Evolutionary conservation across 2,113 vertebrate species (phyloP), one percentile per base, ranked within the genome.

Genomic region (Erythrocercus mccallii): DNA sequence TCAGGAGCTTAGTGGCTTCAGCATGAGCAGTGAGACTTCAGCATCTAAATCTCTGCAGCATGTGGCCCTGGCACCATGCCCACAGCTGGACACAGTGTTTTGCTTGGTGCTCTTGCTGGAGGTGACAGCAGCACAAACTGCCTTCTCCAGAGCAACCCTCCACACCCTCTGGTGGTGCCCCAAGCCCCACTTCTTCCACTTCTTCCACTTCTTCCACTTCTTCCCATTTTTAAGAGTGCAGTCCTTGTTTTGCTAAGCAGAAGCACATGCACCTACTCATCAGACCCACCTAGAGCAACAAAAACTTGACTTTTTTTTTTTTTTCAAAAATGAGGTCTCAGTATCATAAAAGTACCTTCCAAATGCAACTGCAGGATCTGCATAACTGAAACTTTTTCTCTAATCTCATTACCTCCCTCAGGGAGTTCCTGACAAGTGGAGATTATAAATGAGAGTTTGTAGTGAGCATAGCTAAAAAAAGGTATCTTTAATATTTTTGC

Each of bases 381-480:
- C n/a, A 28, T 77, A 91, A 82, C 8, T 69, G 70, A 81, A 90
- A 72, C 22, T 90, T 94, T 40, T 82, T 21, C 61, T 91, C 47
- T 92, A 40, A 56, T 90, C 66, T 85, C 5, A 2, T 79, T 90
- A 44, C 51, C 10, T 74, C 61, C 83, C 51, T 89, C 64, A 78
- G 83, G 83, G 81, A 74, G 30, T 71, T 89, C 83, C 84, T 96
- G 87, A 66, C 48, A 84, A 85, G n/a, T 62, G 57, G 22, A 79
- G 61, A 77, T 88, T 69, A n/a, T 82, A 69, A 85, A 16, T 42
- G 74, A 68, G 44, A 37, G 40, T 79, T 70, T 79, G 33, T 78
- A 76, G 60, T 74, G 92, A 95, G 65, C 44, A n/a, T 15, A 76
- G 50, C 37, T 57, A 6, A 73, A 74, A 57, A 70, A 68, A 17